phyloP scores from a whole-genome alignment of 2,797 vertebrate genomes.

The Epinephelus awoara region DNA sequence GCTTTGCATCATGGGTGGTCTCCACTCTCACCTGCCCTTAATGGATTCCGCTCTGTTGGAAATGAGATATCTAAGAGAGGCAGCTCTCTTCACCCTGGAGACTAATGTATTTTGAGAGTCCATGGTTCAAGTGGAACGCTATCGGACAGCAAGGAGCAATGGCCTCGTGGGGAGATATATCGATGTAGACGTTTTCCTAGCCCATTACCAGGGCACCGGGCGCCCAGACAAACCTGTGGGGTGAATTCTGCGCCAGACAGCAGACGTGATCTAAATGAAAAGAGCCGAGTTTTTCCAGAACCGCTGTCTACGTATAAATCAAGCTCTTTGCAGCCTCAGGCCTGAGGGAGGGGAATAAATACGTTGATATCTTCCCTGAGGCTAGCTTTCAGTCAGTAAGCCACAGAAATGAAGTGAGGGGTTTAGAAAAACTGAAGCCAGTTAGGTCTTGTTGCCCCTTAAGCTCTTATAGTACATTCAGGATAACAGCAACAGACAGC shows the following conservation, averaged over 20 bases:
- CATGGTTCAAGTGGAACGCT: constrained; percentile 52
- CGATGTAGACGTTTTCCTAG: constrained; percentile 74
- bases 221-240: constrained; percentile 70
- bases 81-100: constrained; percentile 65
- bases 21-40: constrained; percentile 55
- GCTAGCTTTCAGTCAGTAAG: constrained; percentile 11
- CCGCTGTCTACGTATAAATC: constrained; percentile 64
- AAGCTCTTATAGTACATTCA: not conserved
- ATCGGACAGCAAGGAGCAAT: constrained; percentile 58
- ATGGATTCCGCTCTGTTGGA: constrained; percentile 71
- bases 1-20: constrained; percentile 6
- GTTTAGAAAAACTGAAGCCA: constrained; percentile 32
- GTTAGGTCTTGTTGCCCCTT: constrained; percentile 1
- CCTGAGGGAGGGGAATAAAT: constrained; percentile 41
- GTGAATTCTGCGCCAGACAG: constrained; percentile 53
- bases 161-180: constrained; percentile 76
- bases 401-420: constrained; percentile 12
- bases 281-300: constrained; percentile 54
- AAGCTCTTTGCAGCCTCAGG: constrained; percentile 26
- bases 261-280: constrained; percentile 72
- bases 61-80: constrained; percentile 73
- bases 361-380: constrained; percentile 38
- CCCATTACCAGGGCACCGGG: constrained; percentile 66
- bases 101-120: constrained; percentile 73
- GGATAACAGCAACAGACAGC: not conserved